Evolutionary conservation across 2,113 vertebrate species (phyloP).

Genomic region (Callionymus lyra): DNA sequence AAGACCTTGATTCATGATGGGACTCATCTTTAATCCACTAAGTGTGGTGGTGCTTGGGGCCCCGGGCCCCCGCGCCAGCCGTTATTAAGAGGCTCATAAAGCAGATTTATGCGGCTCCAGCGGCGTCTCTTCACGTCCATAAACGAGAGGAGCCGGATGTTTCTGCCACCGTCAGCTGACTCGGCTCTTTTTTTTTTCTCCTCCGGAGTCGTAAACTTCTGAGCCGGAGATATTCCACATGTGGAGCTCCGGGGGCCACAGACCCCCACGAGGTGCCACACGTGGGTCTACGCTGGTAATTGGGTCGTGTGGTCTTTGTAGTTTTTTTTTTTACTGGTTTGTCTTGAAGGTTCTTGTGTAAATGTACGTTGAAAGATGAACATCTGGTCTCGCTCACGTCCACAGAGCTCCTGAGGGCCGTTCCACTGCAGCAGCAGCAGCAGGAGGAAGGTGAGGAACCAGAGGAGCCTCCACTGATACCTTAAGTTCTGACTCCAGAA

Average conservation of each 20-base stretch:
- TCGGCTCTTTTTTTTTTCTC: constrained; percentile 22
- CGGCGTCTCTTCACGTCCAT: constrained; percentile 6
- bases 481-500: too few species aligned
- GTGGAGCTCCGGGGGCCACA: constrained; percentile 5
- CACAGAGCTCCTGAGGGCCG: constrained; percentile 66
- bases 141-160: constrained; percentile 14
- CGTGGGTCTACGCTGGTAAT: constrained; percentile 47
- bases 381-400: constrained; percentile 46
- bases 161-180: constrained; percentile 37
- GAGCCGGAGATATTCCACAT: constrained; percentile 31
- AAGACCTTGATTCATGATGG: too few species aligned
- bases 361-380: constrained; percentile 45
- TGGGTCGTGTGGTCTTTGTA: constrained; percentile 63
- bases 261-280: constrained; percentile 11
- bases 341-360: constrained; percentile 30
- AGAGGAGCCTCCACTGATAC: not conserved
- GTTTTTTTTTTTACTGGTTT: constrained; percentile 68
- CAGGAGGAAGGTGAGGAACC: constrained; percentile 54
- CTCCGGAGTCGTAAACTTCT: constrained; percentile 41
- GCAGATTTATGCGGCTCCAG: too few species aligned
- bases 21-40: too few species aligned
- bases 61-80: too few species aligned
- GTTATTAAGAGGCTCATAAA: too few species aligned
- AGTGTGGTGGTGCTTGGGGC: too few species aligned
- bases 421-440: constrained; percentile 55